Percentiles rank a stretch among this genome's conserved stretches.
phyloP scores from a whole-genome alignment of 2,888 invertebrate species.

The Allacma fusca region DNA sequence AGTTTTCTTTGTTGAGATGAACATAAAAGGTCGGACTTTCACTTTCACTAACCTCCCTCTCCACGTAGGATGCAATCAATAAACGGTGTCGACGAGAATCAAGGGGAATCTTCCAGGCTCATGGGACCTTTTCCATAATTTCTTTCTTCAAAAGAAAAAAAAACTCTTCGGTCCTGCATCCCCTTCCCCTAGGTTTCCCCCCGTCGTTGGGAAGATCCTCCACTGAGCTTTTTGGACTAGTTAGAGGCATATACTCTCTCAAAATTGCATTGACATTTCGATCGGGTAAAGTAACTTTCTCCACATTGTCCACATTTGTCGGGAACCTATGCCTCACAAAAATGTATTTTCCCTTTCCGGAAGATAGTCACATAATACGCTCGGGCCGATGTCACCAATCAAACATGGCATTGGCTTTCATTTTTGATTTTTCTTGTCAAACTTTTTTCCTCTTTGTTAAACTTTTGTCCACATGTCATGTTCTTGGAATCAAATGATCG shows the following conservation, averaged over 20 bases:
- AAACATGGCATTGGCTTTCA: conserved; percentile 3
- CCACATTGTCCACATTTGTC: conserved; percentile 20
- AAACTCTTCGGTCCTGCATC: background rate
- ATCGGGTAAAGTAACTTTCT: background rate
- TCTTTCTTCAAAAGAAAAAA: background rate
- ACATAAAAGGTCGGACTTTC: conserved; percentile 33
- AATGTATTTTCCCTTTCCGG: background rate
- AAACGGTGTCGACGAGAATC: conserved; percentile 34
- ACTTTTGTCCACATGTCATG: background rate
- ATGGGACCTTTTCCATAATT: conserved; percentile 21
- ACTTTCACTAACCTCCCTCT: conserved; percentile 7
- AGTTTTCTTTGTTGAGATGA: conserved; percentile 24
- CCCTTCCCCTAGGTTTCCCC: background rate
- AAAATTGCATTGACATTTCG: background rate
- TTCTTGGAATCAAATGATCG: no score
- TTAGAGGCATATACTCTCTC: no score
- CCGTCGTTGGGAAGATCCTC: no score
- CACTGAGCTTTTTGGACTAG: no score
- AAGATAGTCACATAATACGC: background rate
- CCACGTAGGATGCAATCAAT: conserved; percentile 27
- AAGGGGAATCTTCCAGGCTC: conserved; percentile 5
- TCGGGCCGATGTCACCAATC: background rate
- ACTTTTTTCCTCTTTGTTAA: background rate
- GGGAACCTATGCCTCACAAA: background rate
- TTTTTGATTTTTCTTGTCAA: background rate